A percentile compares a stretch with the other conserved stretches of the same genome.
These are phyloP conservation scores for Hirtodrosophila alboralis DNA, from an alignment of 2,888 invertebrate genomes.

Conservation along the genomic window DNA sequence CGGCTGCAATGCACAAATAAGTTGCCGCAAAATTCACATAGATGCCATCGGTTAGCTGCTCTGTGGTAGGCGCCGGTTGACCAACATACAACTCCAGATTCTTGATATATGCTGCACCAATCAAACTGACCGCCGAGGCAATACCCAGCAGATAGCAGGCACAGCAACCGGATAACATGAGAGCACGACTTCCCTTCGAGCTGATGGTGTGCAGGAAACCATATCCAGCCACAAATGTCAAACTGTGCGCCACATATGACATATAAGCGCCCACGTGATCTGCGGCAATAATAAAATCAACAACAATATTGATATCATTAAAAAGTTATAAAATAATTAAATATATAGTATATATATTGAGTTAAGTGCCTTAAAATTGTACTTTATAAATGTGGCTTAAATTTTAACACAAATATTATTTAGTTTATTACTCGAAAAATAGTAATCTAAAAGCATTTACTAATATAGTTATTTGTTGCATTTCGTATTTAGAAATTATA, in stretches of 20 bases:
- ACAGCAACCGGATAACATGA: constrained; percentile 74
- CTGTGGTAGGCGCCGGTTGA: constrained; percentile 37
- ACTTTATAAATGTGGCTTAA: no score
- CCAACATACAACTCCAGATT: constrained; percentile 46
- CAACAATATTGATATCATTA: constrained; percentile 3
- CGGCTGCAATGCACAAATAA: constrained; percentile 68
- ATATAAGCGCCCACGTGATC: constrained; percentile 80
- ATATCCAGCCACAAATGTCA: constrained; percentile 77
- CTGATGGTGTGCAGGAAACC: constrained; percentile 79
- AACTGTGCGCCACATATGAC: constrained; percentile 80
- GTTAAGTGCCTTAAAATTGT: no score
- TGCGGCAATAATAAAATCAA: no score
- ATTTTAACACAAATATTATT: no score
- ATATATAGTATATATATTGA: no score
- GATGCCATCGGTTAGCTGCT: constrained; percentile 68
- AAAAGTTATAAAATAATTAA: background rate
- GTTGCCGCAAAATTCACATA: constrained; percentile 79
- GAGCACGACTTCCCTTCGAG: constrained; percentile 71
- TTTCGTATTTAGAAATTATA: no score
- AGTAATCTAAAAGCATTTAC: no score
- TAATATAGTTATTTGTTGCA: no score
- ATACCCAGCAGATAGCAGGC: constrained; percentile 79
- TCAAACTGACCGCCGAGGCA: constrained; percentile 77
- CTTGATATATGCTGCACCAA: constrained; percentile 65
- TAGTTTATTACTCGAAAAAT: no score